Conservation (phyloP, 2,888 invertebrate species). For the Labia minor region DNA sequence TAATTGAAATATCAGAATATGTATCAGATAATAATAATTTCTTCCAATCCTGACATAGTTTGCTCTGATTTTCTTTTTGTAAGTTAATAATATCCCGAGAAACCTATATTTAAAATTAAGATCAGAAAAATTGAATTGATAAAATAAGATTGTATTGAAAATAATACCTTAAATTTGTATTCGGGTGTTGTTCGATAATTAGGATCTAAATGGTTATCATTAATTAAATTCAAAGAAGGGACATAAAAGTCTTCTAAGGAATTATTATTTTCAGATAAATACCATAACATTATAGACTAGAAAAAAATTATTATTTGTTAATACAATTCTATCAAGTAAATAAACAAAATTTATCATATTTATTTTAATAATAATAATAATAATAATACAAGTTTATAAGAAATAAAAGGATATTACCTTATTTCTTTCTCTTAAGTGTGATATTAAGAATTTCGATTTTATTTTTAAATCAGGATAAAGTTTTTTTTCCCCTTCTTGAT, state of each 20-base stretch:
- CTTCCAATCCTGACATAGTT: not conserved
- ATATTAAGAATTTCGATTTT: not conserved
- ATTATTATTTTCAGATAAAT: not conserved
- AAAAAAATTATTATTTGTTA: too few relatives aligned
- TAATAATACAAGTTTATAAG: not conserved
- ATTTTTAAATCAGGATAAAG: not conserved
- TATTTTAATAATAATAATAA: too few relatives aligned
- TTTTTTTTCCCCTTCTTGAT: not conserved
- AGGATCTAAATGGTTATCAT: too few relatives aligned
- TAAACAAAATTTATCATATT: too few relatives aligned
- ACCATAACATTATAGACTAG: too few relatives aligned
- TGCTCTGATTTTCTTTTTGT: not conserved
- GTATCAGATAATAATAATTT: not conserved
- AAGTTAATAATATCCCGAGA: too few relatives aligned
- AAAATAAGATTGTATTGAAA: too few relatives aligned
- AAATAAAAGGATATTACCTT: not conserved
- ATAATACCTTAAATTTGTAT: too few relatives aligned
- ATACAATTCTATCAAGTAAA: too few relatives aligned
- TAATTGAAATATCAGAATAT: conserved; percentile 3
- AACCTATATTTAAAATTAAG: too few relatives aligned
- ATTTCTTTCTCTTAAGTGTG: too few relatives aligned
- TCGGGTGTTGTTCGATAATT: not conserved
- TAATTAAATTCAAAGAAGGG: not conserved
- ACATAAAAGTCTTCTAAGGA: not conserved
- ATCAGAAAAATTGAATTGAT: too few relatives aligned